A percentile compares a stretch with the other conserved stretches of the same genome.
Evolutionary conservation across 2,888 invertebrate species (phyloP).

Genomic region (Coelopa pilipes): DNA sequence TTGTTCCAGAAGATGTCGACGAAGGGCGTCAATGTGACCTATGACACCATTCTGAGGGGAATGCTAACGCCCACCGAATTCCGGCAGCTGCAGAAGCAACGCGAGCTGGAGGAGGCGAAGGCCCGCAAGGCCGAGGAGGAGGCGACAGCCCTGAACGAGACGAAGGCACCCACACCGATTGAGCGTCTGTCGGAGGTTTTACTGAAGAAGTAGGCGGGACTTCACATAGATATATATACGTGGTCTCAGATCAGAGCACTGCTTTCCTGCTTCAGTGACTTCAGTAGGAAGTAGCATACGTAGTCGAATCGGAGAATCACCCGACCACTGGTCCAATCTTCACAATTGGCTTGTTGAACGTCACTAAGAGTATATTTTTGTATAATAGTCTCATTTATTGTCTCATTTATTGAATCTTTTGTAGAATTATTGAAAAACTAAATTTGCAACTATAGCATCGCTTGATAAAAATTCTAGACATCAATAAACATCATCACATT

Average conservation of each 20-base stretch:
- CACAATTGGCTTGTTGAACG: neutral
- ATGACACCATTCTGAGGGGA: conserved; percentile 76
- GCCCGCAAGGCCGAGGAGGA: conserved; percentile 50
- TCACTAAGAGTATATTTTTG: conserved; percentile 16
- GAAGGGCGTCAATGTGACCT: conserved; percentile 75
- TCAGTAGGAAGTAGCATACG: no score
- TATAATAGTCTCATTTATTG: neutral
- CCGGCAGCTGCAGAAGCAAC: conserved; percentile 71
- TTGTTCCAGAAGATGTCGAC: conserved; percentile 76
- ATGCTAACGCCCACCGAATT: conserved; percentile 80
- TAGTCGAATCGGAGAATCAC: no score
- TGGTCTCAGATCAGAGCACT: neutral
- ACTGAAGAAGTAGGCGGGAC: conserved; percentile 46
- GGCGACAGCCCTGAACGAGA: neutral
- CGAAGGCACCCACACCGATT: conserved; percentile 46
- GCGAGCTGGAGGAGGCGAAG: conserved; percentile 60
- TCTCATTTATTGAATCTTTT: no score
- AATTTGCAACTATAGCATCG: no score
- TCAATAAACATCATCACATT: no score
- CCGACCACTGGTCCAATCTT: no score
- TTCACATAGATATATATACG: neutral
- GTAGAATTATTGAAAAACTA: no score
- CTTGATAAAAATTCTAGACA: no score
- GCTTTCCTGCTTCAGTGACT: no score
- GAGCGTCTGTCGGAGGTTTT: conserved; percentile 57